phyloP scores from a whole-genome alignment of 2,797 vertebrate genomes.

The Furcifer pardalis region DNA sequence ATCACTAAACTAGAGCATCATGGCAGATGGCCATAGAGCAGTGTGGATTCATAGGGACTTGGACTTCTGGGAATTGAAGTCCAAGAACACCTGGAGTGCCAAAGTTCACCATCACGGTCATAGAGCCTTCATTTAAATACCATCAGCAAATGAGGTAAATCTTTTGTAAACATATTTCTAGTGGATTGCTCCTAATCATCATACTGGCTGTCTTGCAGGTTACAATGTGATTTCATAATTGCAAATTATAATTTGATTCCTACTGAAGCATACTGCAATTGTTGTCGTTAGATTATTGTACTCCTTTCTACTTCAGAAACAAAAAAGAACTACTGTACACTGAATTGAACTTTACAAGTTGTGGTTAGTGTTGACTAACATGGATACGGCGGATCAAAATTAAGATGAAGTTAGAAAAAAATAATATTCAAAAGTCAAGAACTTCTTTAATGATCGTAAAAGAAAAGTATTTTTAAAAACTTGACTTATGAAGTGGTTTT shows the following conservation, averaged over 20 bases:
- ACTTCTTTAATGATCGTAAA: conserved; percentile 22
- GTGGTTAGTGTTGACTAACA: not conserved
- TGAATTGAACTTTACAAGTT: too few species aligned
- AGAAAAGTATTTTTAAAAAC: conserved; percentile 24
- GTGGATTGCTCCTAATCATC: not conserved
- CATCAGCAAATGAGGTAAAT: not conserved
- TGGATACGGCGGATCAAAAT: conserved; percentile 29
- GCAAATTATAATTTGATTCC: too few species aligned
- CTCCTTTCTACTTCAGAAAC: not conserved
- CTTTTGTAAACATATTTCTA: not conserved
- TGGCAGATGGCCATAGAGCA: not conserved
- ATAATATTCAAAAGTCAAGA: conserved; percentile 17
- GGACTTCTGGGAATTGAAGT: too few species aligned
- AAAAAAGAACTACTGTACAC: conserved; percentile 11
- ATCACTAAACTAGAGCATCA: too few species aligned
- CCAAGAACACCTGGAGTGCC: too few species aligned
- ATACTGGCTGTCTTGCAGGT: not conserved
- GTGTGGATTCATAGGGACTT: too few species aligned
- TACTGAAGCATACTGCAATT: not conserved
- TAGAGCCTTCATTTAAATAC: not conserved
- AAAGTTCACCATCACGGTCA: too few species aligned
- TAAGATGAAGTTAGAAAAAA: conserved; percentile 3
- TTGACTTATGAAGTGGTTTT: conserved; percentile 9
- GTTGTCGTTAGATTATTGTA: not conserved
- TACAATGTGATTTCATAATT: not conserved